Conservation (phyloP, 2,888 invertebrate species). For the Bombyx huttoni region DNA sequence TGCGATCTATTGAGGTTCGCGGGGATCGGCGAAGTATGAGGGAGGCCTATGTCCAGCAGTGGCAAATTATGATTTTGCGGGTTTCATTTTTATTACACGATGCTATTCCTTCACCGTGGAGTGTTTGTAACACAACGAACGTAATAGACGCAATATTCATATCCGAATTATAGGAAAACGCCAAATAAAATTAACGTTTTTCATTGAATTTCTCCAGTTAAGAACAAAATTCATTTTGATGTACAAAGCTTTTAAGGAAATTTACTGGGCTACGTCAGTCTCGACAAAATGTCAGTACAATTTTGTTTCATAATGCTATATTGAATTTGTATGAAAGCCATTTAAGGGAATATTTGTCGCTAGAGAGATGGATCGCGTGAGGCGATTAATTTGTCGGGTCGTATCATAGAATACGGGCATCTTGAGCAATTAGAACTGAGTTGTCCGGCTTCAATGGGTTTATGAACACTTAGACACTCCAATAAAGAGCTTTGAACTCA, state of each 20-base stretch:
- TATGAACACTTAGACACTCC: slow-evolving; percentile 13
- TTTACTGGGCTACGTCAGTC: not conserved
- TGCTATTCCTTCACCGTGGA: no score
- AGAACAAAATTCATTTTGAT: not conserved
- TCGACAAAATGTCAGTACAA: not conserved
- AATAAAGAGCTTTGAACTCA: slow-evolving; percentile 2
- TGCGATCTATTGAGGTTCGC: no score
- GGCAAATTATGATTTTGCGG: no score
- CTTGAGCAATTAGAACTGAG: slow-evolving; percentile 53
- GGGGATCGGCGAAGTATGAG: no score
- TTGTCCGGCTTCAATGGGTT: slow-evolving; percentile 50
- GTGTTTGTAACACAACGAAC: no score
- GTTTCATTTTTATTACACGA: no score
- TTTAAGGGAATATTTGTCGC: not conserved
- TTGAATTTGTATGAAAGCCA: not conserved
- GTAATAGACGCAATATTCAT: no score
- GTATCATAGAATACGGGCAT: slow-evolving; percentile 51
- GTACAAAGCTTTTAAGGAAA: not conserved
- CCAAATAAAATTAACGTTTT: not conserved
- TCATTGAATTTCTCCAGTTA: not conserved
- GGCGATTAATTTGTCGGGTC: slow-evolving; percentile 63
- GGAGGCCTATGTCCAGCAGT: no score
- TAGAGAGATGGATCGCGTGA: slow-evolving; percentile 50
- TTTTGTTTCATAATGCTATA: not conserved
- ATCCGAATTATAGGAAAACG: no score